These are phyloP conservation scores for Dryobota labecula DNA, from an alignment of 2,888 invertebrate species.

Conservation along the genomic window DNA sequence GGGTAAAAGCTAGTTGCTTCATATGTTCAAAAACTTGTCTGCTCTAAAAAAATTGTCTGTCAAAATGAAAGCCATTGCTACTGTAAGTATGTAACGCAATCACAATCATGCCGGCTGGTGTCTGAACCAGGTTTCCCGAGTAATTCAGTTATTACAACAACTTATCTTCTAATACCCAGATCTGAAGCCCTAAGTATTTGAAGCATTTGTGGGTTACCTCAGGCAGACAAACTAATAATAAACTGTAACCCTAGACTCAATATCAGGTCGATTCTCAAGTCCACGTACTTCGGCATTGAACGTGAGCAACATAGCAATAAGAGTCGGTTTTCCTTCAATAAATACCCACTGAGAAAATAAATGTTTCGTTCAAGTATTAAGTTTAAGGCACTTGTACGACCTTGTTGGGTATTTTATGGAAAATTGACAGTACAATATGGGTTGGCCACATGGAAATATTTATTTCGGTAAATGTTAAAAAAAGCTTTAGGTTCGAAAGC, in stretches of 20 bases:
- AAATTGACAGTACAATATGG: constrained; percentile 18
- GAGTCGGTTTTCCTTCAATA: constrained; percentile 55
- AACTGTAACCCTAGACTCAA: constrained; percentile 60
- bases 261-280: constrained; percentile 56
- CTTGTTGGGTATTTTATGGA: constrained; percentile 32
- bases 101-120: no score
- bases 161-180: constrained; percentile 1
- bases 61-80: no score
- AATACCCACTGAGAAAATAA: constrained; percentile 53
- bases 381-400: constrained; percentile 49
- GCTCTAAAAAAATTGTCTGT: no score
- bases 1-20: no score
- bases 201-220: constrained; percentile 7
- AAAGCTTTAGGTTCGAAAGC: constrained; percentile 1
- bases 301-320: constrained; percentile 61
- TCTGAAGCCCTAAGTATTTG: neutral
- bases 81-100: no score
- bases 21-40: no score
- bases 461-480: neutral
- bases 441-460: constrained; percentile 1
- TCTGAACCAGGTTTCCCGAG: neutral
- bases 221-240: constrained; percentile 56
- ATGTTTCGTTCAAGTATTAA: constrained; percentile 52
- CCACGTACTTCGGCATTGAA: constrained; percentile 61
- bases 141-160: constrained; percentile 16